These are phyloP conservation scores for Asobara japonica DNA, from an alignment of 1,140 invertebrate genomes.

Conservation along the genomic window DNA sequence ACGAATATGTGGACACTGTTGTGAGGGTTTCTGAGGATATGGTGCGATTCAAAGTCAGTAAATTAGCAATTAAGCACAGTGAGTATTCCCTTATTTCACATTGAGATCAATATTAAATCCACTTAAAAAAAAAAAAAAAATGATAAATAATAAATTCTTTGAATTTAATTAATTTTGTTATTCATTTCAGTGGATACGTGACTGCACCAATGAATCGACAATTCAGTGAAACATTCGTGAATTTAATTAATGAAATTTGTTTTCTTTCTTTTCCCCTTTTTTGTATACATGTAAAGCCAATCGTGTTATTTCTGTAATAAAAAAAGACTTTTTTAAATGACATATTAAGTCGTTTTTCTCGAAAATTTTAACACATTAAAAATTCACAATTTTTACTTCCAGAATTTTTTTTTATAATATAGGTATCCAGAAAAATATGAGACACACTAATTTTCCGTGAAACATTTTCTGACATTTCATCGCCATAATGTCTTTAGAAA, in stretches of 20 bases:
- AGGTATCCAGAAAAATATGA: too few relatives aligned
- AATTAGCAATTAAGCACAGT: neutral
- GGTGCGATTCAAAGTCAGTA: slow-evolving; percentile 55
- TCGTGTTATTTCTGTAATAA: neutral
- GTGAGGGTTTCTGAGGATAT: slow-evolving; percentile 70
- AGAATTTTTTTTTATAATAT: too few relatives aligned
- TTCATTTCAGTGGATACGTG: slow-evolving; percentile 15
- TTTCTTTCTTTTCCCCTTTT: neutral
- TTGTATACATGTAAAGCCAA: slow-evolving; percentile 2
- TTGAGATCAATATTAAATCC: neutral
- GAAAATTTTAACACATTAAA: too few relatives aligned
- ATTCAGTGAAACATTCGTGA: neutral
- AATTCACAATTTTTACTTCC: too few relatives aligned
- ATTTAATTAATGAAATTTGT: neutral
- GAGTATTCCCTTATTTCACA: neutral
- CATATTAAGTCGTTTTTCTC: too few relatives aligned
- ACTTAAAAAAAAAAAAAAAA: neutral
- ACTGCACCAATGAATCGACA: neutral
- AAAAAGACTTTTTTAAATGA: neutral
- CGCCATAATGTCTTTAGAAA: too few relatives aligned
- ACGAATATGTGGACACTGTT: slow-evolving; percentile 68
- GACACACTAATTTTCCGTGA: too few relatives aligned
- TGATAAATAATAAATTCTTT: neutral
- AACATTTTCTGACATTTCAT: too few relatives aligned
- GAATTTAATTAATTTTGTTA: neutral